Evolutionary conservation across 2,113 vertebrate species (phyloP).

Genomic region (Macrotis lagotis): DNA sequence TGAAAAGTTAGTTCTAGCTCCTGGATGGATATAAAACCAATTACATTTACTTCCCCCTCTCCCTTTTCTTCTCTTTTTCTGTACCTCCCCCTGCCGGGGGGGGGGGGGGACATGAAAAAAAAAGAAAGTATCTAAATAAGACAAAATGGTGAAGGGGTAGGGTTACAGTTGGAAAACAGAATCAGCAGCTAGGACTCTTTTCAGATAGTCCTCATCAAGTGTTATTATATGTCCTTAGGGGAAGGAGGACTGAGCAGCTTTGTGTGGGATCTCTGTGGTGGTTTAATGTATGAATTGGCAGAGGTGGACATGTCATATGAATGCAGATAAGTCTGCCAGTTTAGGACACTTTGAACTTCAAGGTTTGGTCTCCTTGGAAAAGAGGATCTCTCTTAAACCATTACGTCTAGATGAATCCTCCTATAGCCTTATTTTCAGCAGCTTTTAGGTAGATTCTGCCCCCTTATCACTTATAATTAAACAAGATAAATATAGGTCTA

Average conservation of each 20-base stretch:
- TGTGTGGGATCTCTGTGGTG: background rate
- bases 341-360: background rate
- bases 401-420: background rate
- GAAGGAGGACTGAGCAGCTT: background rate
- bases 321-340: background rate
- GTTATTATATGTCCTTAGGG: background rate
- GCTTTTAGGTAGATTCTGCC: background rate
- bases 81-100: background rate
- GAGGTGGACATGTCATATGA: background rate
- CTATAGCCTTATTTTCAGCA: background rate
- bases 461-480: background rate
- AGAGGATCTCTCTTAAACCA: background rate
- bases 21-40: slow-evolving; percentile 85
- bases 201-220: slow-evolving; percentile 35
- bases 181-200: slow-evolving; percentile 43
- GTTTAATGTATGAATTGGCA: background rate
- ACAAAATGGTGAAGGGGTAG: slow-evolving; percentile 69
- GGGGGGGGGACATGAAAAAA: slow-evolving; percentile 49
- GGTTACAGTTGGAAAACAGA: slow-evolving; percentile 59
- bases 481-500: background rate
- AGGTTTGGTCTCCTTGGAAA: background rate
- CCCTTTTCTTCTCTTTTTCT: slow-evolving; percentile 9
- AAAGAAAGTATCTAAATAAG: slow-evolving; percentile 81
- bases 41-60: slow-evolving; percentile 71
- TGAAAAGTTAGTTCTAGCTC: slow-evolving; percentile 86